Conservation (phyloP, 1,140 invertebrate species). For the Ostrea edulis region DNA sequence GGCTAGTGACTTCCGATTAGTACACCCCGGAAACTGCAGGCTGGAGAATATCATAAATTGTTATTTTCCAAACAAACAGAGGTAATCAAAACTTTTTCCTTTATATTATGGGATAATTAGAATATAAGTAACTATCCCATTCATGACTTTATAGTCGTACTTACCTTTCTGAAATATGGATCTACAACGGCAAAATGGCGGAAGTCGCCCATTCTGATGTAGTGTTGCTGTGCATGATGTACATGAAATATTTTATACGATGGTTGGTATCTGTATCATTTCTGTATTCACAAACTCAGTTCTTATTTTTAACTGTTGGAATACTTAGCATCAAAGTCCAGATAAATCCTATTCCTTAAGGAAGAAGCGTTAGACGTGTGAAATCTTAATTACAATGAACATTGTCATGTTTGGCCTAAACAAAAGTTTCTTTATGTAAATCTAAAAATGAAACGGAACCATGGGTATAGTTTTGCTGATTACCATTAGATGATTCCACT, state of each 20-base stretch:
- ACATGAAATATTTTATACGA: background rate
- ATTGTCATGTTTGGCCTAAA: no score
- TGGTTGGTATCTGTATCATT: background rate
- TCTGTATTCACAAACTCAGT: background rate
- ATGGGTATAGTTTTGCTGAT: no score
- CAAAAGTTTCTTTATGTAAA: no score
- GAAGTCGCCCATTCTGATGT: conserved; percentile 10
- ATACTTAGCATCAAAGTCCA: no score
- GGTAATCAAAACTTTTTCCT: conserved; percentile 2
- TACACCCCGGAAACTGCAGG: conserved; percentile 35
- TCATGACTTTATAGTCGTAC: background rate
- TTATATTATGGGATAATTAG: background rate
- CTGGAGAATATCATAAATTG: conserved; percentile 9
- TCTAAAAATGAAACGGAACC: no score
- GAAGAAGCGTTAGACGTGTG: no score
- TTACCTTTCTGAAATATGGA: background rate
- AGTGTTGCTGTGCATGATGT: no score
- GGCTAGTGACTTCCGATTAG: background rate
- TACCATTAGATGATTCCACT: no score
- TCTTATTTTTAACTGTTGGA: no score
- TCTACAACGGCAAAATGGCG: conserved; percentile 20
- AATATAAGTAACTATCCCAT: background rate
- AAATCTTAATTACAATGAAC: no score
- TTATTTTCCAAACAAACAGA: conserved; percentile 7
- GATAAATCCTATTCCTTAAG: no score